These are phyloP conservation scores for Portevinia maculata DNA, from an alignment of 2,888 invertebrate genomes.

Conservation along the genomic window DNA sequence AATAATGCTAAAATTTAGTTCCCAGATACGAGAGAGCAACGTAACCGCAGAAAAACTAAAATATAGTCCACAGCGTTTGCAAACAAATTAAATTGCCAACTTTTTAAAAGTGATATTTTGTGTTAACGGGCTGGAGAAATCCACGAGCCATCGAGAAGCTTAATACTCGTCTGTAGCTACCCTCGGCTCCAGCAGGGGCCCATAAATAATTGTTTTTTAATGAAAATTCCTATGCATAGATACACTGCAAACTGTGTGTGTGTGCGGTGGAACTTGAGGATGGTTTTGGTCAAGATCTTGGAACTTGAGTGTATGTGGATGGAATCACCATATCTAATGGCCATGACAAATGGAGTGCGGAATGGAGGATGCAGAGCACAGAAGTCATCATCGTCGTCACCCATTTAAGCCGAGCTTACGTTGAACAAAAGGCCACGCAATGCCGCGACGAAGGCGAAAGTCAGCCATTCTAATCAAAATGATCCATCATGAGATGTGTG, in stretches of 20 bases:
- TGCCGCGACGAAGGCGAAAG: conserved; percentile 66
- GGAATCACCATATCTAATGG: conserved; percentile 57
- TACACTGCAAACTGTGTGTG: background rate
- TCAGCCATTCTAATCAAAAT: conserved; percentile 69
- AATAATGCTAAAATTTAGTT: conserved; percentile 69
- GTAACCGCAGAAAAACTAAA: conserved; percentile 28
- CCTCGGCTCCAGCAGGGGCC: conserved; percentile 33
- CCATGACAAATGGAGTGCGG: conserved; percentile 68
- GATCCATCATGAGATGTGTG: conserved; percentile 72
- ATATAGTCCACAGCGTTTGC: conserved; percentile 70
- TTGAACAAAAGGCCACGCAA: conserved; percentile 62
- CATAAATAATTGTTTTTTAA: conserved; percentile 71
- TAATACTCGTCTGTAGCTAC: background rate
- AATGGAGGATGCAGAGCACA: conserved; percentile 43
- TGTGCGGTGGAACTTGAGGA: too few species aligned
- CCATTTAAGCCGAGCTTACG: conserved; percentile 43
- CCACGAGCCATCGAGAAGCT: conserved; percentile 9
- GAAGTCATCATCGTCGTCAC: conserved; percentile 50
- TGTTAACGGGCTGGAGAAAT: conserved; percentile 62
- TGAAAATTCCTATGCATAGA: conserved; percentile 62
- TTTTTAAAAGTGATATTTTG: conserved; percentile 72
- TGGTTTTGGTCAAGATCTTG: conserved; percentile 54
- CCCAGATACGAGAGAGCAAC: conserved; percentile 11
- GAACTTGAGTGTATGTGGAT: conserved; percentile 18
- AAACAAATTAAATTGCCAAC: conserved; percentile 72